Base-by-base conservation (phyloP, 2,888 invertebrate genomes). In the Invenusta paracnida region DNA sequence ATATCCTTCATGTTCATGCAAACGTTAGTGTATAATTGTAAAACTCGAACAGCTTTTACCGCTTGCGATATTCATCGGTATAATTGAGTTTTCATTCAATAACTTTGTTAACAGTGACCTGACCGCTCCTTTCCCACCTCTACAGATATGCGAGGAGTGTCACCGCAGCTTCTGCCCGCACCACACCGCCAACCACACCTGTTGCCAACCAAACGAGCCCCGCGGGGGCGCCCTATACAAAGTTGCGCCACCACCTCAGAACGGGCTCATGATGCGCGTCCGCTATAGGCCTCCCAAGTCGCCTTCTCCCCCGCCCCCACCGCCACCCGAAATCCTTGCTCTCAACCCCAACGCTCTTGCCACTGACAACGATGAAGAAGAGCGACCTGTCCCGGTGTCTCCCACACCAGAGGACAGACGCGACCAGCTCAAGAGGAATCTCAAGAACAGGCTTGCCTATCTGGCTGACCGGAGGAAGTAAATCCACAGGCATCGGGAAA, bases 121-220 rank as follows among this genome's bases (percentile, higher is more conserved):
- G n/a, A n/a, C n/a, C n/a, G n/a, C n/a, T n/a, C n/a, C n/a, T n/a
- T n/a, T 17, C 48, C 48, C 48, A 5, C 17, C 48, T 5, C 5
- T 17, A 48, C 73, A 73, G 73, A 73, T 73, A 5, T 73, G 73
- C 27, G 11, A 5, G 2, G 73, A 73, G 23, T 73, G 73, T 23
- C 73, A 73, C 73, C 73, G 73, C 17, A 73, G 73, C 73, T 73
- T 73, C 73, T 73, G 73, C 73, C 73, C 73, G 2, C 73, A 73
- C 23, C 73, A 73, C 27, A 73, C 73, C 73, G 73, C 73, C 73
- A 73, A 73, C 73, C 73, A 73, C 73, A 73, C 23, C 73, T 73
- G 73, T 23, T 73, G 17, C 27, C 73, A 23, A 5, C 73, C 73
- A 5, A 2, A 5, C 25, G 73, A 73, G 23, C 73, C 73, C 17